Conservation (phyloP, 2,113 vertebrate species). For the Gobius niger region DNA sequence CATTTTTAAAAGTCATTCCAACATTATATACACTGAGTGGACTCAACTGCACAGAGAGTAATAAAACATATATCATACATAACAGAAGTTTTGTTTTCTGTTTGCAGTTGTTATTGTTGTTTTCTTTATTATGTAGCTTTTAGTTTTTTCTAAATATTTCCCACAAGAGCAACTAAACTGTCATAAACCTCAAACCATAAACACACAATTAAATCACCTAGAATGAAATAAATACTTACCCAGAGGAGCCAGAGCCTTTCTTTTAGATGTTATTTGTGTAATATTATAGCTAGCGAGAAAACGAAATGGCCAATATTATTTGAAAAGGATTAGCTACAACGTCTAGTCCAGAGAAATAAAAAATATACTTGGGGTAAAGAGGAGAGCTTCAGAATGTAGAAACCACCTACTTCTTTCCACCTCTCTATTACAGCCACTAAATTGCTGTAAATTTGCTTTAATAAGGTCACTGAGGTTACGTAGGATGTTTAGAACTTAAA, state of each 20-base stretch:
- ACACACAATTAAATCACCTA: too few relatives aligned
- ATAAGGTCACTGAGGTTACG: neutral
- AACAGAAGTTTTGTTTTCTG: neutral
- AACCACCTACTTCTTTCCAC: constrained; percentile 1
- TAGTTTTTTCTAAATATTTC: too few relatives aligned
- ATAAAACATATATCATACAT: neutral
- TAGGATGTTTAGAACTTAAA: constrained; percentile 9
- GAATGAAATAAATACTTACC: too few relatives aligned
- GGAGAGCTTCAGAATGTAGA: neutral
- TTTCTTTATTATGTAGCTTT: neutral
- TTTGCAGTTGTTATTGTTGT: neutral
- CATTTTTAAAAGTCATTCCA: constrained; percentile 7
- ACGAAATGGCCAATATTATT: too few relatives aligned
- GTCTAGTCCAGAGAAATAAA: too few relatives aligned
- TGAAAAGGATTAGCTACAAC: too few relatives aligned
- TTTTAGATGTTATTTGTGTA: too few relatives aligned
- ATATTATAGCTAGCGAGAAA: too few relatives aligned
- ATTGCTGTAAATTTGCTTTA: constrained; percentile 18
- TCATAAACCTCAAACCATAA: too few relatives aligned
- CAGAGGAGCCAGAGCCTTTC: too few relatives aligned
- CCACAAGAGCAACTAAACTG: too few relatives aligned
- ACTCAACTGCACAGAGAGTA: constrained; percentile 1
- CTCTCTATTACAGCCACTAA: neutral
- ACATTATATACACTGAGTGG: neutral
- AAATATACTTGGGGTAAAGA: neutral